phyloP scores from a whole-genome alignment of 2,797 vertebrate species.

The Oryzias sinensis region DNA sequence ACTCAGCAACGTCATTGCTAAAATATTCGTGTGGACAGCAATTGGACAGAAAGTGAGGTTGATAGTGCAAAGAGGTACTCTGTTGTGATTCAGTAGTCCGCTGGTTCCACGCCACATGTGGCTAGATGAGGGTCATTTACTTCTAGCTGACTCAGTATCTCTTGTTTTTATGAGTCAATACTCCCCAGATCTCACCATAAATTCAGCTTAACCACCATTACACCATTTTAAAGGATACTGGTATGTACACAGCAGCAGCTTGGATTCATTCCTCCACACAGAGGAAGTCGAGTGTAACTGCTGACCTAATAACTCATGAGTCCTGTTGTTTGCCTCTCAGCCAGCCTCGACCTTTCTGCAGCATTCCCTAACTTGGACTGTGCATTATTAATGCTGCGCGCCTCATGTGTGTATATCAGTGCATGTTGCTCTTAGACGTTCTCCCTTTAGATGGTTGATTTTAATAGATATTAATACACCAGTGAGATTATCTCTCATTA shows the following conservation, averaged over 20 bases:
- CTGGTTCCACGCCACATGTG: no score
- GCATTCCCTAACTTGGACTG: conserved; percentile 42
- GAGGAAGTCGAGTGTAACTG: conserved; percentile 11
- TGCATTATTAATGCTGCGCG: conserved; percentile 58
- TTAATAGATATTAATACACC: conserved; percentile 51
- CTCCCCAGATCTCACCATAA: background rate
- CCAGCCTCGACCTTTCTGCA: conserved; percentile 56
- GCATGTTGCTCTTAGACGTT: conserved; percentile 14
- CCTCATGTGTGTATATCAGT: conserved; percentile 21
- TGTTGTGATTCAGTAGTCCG: no score
- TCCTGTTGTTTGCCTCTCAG: conserved; percentile 49
- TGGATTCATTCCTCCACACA: conserved; percentile 1
- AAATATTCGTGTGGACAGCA: no score
- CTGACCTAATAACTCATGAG: conserved; percentile 50
- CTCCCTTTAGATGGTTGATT: conserved; percentile 29
- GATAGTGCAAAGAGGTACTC: no score
- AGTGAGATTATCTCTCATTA: conserved; percentile 43
- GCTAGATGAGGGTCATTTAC: background rate
- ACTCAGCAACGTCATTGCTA: no score
- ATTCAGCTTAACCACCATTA: background rate
- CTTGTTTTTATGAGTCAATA: conserved; percentile 9
- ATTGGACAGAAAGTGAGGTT: no score
- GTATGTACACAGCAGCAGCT: conserved; percentile 15
- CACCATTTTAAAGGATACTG: conserved; percentile 5
- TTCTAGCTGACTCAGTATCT: background rate